These are phyloP conservation scores for Protonemura montana DNA, from an alignment of 2,888 invertebrate genomes.

Conservation along the genomic window DNA sequence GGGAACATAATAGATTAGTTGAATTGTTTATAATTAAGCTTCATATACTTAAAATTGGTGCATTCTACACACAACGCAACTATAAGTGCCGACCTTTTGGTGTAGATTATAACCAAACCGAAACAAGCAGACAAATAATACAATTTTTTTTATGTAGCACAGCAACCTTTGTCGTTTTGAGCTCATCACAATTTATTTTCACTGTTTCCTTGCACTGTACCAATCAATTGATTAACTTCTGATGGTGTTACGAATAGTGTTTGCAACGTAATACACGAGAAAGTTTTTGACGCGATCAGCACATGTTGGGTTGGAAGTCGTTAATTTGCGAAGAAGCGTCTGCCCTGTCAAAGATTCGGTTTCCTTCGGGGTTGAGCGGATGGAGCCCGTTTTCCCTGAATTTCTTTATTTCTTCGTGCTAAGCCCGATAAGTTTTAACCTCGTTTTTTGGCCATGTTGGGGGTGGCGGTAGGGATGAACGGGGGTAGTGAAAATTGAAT, in stretches of 20 bases:
- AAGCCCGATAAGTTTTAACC: constrained; percentile 43
- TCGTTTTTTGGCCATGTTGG: constrained; percentile 31
- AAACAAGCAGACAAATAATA: too few relatives aligned
- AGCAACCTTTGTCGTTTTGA: too few relatives aligned
- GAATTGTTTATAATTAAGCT: background rate
- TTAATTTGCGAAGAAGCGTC: constrained; percentile 3
- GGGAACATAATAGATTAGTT: background rate
- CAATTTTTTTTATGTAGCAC: too few relatives aligned
- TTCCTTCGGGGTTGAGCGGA: background rate
- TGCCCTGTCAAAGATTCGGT: background rate
- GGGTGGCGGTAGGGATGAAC: background rate
- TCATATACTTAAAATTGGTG: background rate
- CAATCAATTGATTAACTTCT: too few relatives aligned
- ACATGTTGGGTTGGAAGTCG: background rate
- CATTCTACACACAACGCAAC: background rate
- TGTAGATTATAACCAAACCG: too few relatives aligned
- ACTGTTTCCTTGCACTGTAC: too few relatives aligned
- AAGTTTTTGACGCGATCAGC: background rate
- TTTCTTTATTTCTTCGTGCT: background rate
- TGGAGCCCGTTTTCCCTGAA: background rate
- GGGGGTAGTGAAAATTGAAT: constrained; percentile 43
- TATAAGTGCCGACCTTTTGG: background rate
- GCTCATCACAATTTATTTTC: too few relatives aligned
- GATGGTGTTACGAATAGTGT: background rate
- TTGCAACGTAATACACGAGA: background rate